These are phyloP conservation scores for Brotogeris chrysoptera DNA, from an alignment of 2,797 vertebrate species.

Conservation along the genomic window DNA sequence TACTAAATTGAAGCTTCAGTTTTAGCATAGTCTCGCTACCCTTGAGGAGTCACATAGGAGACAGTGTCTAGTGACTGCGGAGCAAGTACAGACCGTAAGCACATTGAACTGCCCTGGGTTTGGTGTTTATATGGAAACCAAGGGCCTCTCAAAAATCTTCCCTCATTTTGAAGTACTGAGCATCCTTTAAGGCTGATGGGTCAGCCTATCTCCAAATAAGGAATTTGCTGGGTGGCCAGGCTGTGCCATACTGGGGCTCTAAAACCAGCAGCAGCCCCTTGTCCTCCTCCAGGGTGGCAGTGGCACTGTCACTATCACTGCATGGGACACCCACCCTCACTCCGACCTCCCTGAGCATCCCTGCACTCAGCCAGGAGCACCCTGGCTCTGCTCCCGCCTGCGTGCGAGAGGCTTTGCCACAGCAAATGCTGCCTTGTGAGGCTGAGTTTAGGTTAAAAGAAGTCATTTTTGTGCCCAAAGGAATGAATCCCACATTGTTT, in stretches of 20 bases:
- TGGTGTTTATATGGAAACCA: not conserved
- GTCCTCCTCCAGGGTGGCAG: not conserved
- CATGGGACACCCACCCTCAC: accelerated
- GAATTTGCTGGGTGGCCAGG: not conserved
- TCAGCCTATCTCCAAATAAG: accelerated
- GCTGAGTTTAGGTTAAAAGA: not conserved
- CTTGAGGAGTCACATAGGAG: no score
- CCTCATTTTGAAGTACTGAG: not conserved
- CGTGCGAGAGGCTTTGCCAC: not conserved
- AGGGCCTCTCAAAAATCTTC: not conserved
- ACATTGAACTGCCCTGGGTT: not conserved
- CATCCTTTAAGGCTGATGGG: not conserved
- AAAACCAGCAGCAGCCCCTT: accelerated
- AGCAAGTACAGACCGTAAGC: accelerated
- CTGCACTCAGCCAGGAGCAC: accelerated
- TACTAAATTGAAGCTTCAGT: not conserved
- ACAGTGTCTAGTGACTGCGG: not conserved
- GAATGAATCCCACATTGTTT: constrained; percentile 20
- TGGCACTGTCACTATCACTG: not conserved
- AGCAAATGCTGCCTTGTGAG: not conserved
- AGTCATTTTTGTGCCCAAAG: not conserved
- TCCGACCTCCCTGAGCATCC: accelerated
- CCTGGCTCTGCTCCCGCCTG: not conserved
- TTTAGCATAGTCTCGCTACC: not conserved
- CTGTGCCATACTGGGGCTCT: accelerated